These are phyloP conservation scores for Alcis repandata DNA, from an alignment of 2,888 invertebrate genomes.

Conservation along the genomic window DNA sequence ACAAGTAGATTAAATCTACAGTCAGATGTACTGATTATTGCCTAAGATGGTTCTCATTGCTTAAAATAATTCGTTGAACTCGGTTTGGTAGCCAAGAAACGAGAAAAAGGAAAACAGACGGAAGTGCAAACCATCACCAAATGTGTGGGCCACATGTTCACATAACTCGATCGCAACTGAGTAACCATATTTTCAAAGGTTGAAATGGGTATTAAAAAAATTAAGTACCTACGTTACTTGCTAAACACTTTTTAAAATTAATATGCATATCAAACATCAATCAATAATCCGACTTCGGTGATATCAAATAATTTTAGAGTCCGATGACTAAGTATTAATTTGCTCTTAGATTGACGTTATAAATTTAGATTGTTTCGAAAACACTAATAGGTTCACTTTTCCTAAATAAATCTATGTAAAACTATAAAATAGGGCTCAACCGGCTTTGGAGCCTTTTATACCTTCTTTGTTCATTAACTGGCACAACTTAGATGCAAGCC, in stretches of 20 bases:
- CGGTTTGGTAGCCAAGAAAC: conserved; percentile 55
- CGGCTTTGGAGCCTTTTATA: conserved; percentile 28
- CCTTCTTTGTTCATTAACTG: conserved; percentile 38
- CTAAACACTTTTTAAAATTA: no score
- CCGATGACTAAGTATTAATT: no score
- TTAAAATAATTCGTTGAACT: conserved; percentile 79
- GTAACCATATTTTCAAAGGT: background rate
- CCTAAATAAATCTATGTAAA: conserved; percentile 16
- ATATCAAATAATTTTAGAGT: no score
- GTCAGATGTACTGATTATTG: conserved; percentile 15
- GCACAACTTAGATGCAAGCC: conserved; percentile 36
- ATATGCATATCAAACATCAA: no score
- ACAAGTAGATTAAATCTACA: no score
- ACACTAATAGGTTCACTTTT: background rate
- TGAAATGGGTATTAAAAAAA: no score
- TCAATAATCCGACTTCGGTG: no score
- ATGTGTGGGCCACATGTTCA: conserved; percentile 69
- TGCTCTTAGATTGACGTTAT: no score
- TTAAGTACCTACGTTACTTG: no score
- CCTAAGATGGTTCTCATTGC: conserved; percentile 46
- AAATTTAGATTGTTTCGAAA: background rate
- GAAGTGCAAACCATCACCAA: conserved; percentile 80
- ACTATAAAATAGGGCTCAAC: conserved; percentile 18
- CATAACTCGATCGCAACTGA: background rate
- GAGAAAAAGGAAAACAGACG: conserved; percentile 69